phyloP scores from a whole-genome alignment of 1,140 invertebrate genomes.

The Notospermus geniculatus region DNA sequence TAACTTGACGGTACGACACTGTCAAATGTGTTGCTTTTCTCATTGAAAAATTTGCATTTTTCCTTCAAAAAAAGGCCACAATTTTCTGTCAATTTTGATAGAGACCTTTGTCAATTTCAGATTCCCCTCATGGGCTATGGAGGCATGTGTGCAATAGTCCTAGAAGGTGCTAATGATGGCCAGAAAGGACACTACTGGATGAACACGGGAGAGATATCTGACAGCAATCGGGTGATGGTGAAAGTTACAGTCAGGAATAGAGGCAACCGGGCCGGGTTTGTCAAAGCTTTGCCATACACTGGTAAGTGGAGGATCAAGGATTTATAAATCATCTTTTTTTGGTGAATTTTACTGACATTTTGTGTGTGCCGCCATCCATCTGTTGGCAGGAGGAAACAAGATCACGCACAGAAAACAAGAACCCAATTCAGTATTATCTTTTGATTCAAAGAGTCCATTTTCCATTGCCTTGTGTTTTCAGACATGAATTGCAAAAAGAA shows the following conservation, averaged over 20 bases:
- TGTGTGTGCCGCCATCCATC: background rate
- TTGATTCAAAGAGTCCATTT: background rate
- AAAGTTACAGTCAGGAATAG: constrained; percentile 26
- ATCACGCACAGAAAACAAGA: background rate
- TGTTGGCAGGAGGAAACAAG: background rate
- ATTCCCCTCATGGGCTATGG: constrained; percentile 31
- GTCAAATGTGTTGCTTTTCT: background rate
- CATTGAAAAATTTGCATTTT: background rate
- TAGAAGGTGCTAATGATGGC: constrained; percentile 21
- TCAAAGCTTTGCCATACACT: constrained; percentile 25
- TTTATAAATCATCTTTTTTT: background rate
- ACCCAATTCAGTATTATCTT: background rate
- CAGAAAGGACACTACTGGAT: constrained; percentile 22
- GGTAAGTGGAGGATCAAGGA: constrained; percentile 16
- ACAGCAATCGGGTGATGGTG: constrained; percentile 16
- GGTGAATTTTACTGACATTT: background rate
- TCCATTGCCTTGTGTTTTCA: constrained; percentile 15
- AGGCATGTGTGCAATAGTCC: constrained; percentile 22
- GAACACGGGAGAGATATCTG: constrained; percentile 20
- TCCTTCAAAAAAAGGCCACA: background rate
- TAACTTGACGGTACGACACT: background rate
- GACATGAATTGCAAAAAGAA: constrained; percentile 26
- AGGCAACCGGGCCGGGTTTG: constrained; percentile 26
- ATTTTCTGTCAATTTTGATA: background rate
- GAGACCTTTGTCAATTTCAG: constrained; percentile 13